A percentile compares a stretch with the other conserved stretches of the same genome.
Evolutionary conservation across 2,888 invertebrate genomes (phyloP).

Genomic region (Willowsia nigromaculata): DNA sequence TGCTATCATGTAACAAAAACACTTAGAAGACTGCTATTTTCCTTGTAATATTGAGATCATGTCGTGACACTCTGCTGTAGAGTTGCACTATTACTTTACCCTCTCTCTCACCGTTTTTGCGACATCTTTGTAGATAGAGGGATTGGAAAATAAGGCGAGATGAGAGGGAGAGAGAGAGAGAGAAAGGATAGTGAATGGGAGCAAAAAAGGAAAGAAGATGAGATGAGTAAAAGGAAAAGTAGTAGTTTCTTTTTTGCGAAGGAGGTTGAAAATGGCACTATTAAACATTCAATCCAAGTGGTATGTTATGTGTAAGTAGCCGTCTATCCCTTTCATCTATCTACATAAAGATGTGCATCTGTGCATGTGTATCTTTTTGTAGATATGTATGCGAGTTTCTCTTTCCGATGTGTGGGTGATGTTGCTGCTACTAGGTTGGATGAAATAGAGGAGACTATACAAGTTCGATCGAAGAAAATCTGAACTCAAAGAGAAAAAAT

Average conservation of each 20-base stretch:
- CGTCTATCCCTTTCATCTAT: background rate
- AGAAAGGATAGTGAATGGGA: background rate
- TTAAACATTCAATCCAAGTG: slow-evolving; percentile 32
- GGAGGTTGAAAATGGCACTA: slow-evolving; percentile 9
- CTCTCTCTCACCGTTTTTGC: slow-evolving; percentile 3
- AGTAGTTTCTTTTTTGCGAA: background rate
- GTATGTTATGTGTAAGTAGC: background rate
- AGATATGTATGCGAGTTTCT: background rate
- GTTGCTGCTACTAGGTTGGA: background rate
- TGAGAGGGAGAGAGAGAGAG: too few relatives aligned
- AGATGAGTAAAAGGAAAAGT: slow-evolving; percentile 16
- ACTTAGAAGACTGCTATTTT: slow-evolving; percentile 3
- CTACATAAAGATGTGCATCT: background rate
- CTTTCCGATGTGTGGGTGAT: background rate
- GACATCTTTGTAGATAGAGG: slow-evolving; percentile 24
- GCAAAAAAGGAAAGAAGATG: background rate
- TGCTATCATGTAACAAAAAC: slow-evolving; percentile 16
- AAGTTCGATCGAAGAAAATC: background rate
- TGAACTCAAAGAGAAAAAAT: slow-evolving; percentile 5
- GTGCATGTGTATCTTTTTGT: background rate
- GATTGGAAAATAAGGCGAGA: background rate
- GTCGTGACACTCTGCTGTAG: slow-evolving; percentile 5
- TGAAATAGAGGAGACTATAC: too few relatives aligned
- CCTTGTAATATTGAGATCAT: background rate
- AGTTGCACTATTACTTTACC: background rate